A percentile compares a stretch with the other conserved stretches of the same genome.
These are phyloP conservation scores for Cloeon dipterum DNA, from an alignment of 2,888 invertebrate species.

Conservation along the genomic window DNA sequence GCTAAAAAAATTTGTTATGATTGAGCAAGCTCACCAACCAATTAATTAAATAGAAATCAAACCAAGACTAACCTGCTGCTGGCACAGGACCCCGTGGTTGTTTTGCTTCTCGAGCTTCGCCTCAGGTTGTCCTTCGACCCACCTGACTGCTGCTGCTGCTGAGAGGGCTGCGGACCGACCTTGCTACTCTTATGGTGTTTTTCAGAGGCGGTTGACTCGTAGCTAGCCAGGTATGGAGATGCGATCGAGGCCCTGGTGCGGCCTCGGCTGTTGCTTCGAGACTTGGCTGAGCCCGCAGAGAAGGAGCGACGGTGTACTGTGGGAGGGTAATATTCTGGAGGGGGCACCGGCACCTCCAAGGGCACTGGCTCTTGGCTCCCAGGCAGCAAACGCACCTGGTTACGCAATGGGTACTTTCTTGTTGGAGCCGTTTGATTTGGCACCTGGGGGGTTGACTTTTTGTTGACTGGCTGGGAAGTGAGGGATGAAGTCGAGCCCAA, in stretches of 20 bases:
- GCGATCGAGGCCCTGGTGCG: not conserved
- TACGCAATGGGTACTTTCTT: constrained; percentile 20
- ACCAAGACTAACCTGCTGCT: constrained; percentile 32
- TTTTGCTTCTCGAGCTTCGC: constrained; percentile 24
- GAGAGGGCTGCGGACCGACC: not conserved
- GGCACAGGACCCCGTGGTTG: constrained; percentile 44
- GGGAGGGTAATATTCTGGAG: not conserved
- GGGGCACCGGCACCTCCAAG: not conserved
- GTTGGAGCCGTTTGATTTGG: not conserved
- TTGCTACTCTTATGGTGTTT: too few relatives aligned
- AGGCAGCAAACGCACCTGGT: constrained; percentile 12
- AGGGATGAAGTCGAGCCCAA: not conserved
- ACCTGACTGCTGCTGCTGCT: constrained; percentile 3
- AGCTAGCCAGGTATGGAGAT: not conserved
- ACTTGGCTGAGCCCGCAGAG: not conserved
- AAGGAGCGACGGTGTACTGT: not conserved
- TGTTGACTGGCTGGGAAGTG: not conserved
- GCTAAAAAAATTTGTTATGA: too few relatives aligned
- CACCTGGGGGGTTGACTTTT: not conserved
- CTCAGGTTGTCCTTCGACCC: constrained; percentile 16
- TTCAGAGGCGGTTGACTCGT: too few relatives aligned
- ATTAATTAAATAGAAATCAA: too few relatives aligned
- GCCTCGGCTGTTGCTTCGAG: not conserved
- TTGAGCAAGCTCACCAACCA: too few relatives aligned
- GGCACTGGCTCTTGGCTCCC: not conserved